Evolutionary conservation across 2,113 vertebrate species (phyloP), one percentile per base, ranked within the genome.

Genomic region (Burhinus bistriatus): DNA sequence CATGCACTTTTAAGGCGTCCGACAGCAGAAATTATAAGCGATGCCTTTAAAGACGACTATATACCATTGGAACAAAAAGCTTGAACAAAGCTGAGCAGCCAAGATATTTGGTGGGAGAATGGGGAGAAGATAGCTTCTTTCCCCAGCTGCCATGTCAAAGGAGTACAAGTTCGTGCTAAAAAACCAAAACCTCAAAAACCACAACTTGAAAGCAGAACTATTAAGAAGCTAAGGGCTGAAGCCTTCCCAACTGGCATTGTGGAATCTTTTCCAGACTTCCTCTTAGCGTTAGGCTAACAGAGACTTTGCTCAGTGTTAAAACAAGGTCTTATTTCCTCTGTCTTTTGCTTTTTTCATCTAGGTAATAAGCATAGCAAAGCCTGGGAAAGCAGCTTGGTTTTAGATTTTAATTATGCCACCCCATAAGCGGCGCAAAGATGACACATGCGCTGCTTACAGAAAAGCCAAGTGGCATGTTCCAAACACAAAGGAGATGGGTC

Each of bases 361-460:
- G 32, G 29, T 68, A 79, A 57, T 44, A 81, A 59, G 47, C 57
- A 81, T 1, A 59, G 51, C n/a, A 69, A 58, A 78, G 62, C 44
- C 51, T 42, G 34, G 11, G 44, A 94, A 86, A 83, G 38, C 2
- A 7, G 23, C 42, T 9, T 64, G 36, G 51, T 3, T 49, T 66
- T 76, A 38, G 32, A 68, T 82, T 85, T 90, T 40, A 77, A 66
- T 57, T 34, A 77, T 16, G 40, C 30, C 1, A 2, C 36, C 15
- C 47, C 34, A 17, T 15, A 66, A 70, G 19, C 1, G 4, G 36
- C 0, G 0, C 23, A 59, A 70, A 59, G 49, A 64, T 0, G 14
- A 70, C 38, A 42, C 26, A 32, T 1, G 42, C 22, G 17, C 62
- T 79, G 66, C 62, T 66, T 64, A 38, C 6, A 38, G 44, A 52